Evolutionary conservation across 2,888 invertebrate species (phyloP).

Genomic region (Allacma fusca): DNA sequence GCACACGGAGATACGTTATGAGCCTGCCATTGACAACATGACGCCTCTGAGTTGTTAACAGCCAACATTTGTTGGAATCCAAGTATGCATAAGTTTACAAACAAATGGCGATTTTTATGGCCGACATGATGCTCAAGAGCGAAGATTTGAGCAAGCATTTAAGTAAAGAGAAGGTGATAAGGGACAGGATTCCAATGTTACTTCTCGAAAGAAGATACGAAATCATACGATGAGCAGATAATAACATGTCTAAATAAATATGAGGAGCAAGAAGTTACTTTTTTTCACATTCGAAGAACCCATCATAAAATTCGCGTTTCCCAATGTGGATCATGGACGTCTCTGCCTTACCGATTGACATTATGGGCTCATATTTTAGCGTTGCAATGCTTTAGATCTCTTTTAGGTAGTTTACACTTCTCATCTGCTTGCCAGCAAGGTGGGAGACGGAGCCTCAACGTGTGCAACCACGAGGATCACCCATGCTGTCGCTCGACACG

Average conservation of each 20-base stretch:
- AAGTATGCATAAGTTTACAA: not conserved
- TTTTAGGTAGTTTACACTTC: not conserved
- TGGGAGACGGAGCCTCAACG: not conserved
- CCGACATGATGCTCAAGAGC: not conserved
- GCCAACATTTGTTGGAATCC: not conserved
- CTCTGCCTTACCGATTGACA: not conserved
- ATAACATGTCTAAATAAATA: slow-evolving; percentile 8
- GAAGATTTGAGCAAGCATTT: slow-evolving; percentile 9
- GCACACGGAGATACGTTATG: not conserved
- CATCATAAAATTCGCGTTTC: slow-evolving; percentile 2
- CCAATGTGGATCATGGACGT: slow-evolving; percentile 12
- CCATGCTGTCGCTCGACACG: too few species aligned
- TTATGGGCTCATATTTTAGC: slow-evolving; percentile 8
- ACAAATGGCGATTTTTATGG: not conserved
- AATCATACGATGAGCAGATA: not conserved
- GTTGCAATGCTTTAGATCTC: not conserved
- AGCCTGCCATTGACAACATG: not conserved
- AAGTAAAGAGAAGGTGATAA: not conserved
- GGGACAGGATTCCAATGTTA: slow-evolving; percentile 6
- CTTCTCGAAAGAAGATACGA: not conserved
- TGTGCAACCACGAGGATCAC: too few species aligned
- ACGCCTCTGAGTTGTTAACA: not conserved
- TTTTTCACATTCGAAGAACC: not conserved
- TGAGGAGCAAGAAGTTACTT: not conserved
- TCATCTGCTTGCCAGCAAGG: not conserved